A percentile compares a stretch with the other conserved stretches of the same genome.
Evolutionary conservation across 2,797 vertebrate genomes (phyloP).

Genomic region (Liparis tanakae): DNA sequence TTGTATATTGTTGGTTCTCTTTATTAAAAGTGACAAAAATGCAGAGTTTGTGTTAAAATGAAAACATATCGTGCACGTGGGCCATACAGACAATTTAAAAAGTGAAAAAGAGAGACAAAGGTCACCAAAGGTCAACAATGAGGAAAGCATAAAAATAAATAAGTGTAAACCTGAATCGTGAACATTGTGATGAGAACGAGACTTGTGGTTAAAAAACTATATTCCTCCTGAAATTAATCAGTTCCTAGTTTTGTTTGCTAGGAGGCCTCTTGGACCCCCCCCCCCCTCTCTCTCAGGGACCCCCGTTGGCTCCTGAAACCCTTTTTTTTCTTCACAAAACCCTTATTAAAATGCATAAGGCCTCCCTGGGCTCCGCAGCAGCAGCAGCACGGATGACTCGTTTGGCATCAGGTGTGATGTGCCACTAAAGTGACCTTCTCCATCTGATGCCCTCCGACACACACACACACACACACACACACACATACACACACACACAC

Average conservation of each 20-base stretch:
- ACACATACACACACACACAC: neutral
- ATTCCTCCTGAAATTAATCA: neutral
- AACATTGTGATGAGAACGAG: neutral
- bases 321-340: conserved; percentile 16
- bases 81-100: neutral
- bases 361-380: conserved; percentile 32
- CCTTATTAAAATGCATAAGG: conserved; percentile 58
- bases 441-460: conserved; percentile 62
- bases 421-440: conserved; percentile 71
- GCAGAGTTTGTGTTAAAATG: neutral
- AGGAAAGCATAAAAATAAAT: neutral
- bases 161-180: neutral
- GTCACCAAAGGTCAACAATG: neutral
- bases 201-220: neutral
- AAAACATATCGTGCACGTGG: neutral
- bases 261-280: neutral
- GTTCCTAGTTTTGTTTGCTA: neutral
- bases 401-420: conserved; percentile 68
- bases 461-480: neutral
- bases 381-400: conserved; percentile 58
- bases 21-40: neutral
- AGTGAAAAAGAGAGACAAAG: neutral
- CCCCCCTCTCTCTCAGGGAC: neutral
- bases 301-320: conserved; percentile 21
- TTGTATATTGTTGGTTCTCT: neutral